Percentiles rank a stretch among this genome's conserved stretches.
phyloP scores from a whole-genome alignment of 1,140 invertebrate genomes.

The Steinernema feltiae region DNA sequence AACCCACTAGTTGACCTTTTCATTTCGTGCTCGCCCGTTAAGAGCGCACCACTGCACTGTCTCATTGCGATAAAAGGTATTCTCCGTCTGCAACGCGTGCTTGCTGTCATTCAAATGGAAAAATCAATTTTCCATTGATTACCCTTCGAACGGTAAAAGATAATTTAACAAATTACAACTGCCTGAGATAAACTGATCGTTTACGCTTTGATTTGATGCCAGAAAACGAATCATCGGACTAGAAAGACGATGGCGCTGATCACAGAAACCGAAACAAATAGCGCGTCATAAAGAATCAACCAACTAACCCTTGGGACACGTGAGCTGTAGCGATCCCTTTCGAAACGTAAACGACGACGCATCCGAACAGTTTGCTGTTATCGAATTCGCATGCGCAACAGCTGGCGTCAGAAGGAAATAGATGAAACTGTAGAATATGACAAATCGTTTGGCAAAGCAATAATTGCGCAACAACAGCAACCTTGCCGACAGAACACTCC shows the following conservation, averaged over 20 bases:
- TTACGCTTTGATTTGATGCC: too few relatives aligned
- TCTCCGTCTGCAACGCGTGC: background rate
- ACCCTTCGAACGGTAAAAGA: background rate
- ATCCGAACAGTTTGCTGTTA: background rate
- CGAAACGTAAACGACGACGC: background rate
- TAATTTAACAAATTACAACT: background rate
- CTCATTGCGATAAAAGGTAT: background rate
- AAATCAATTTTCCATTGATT: slow-evolving; percentile 11
- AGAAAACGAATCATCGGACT: too few relatives aligned
- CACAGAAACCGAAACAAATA: too few relatives aligned
- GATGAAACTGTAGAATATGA: too few relatives aligned
- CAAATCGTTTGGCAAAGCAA: background rate
- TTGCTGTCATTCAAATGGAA: background rate
- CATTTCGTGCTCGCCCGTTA: background rate
- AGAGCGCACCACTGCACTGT: background rate
- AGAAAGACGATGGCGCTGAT: too few relatives aligned
- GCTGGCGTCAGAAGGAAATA: too few relatives aligned
- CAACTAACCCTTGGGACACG: slow-evolving; percentile 3
- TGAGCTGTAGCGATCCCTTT: background rate
- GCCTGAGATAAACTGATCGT: too few relatives aligned
- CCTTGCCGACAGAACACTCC: slow-evolving; percentile 1
- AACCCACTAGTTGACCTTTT: too few relatives aligned
- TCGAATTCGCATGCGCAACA: too few relatives aligned
- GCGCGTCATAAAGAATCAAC: too few relatives aligned
- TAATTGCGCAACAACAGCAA: slow-evolving; percentile 6